phyloP scores from a whole-genome alignment of 1,140 invertebrate species.

The Trichogramma pretiosum region DNA sequence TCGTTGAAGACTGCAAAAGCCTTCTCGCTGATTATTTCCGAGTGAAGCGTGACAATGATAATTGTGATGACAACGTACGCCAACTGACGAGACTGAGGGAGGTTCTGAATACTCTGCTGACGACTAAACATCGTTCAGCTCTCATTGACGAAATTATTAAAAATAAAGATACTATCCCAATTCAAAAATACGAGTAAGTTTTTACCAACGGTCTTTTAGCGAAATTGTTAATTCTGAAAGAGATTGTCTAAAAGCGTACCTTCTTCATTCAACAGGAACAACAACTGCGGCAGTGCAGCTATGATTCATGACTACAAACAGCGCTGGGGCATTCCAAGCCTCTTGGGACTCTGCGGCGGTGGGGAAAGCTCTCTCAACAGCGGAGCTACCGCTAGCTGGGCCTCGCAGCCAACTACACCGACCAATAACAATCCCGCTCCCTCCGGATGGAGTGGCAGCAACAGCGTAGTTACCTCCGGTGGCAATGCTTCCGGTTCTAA shows the following conservation, averaged over 20 bases:
- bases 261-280: background rate
- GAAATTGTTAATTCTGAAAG: no score
- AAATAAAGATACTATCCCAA: no score
- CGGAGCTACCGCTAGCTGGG: conserved; percentile 61
- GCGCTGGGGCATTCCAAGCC: conserved; percentile 52
- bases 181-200: no score
- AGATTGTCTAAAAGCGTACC: no score
- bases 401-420: conserved; percentile 56
- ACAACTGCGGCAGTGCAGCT: background rate
- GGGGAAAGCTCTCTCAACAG: conserved; percentile 70
- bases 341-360: conserved; percentile 60
- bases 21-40: conserved; percentile 26
- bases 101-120: conserved; percentile 26
- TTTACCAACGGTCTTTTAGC: no score
- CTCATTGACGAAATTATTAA: no score
- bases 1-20: conserved; percentile 18
- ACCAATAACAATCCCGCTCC: conserved; percentile 49
- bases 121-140: no score
- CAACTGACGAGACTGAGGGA: conserved; percentile 29
- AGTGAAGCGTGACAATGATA: background rate
- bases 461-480: background rate
- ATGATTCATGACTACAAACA: conserved; percentile 28
- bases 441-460: conserved; percentile 33
- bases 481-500: conserved; percentile 31
- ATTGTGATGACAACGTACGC: no score